phyloP scores from a whole-genome alignment of 2,888 invertebrate species.

The Nomada fucata region DNA sequence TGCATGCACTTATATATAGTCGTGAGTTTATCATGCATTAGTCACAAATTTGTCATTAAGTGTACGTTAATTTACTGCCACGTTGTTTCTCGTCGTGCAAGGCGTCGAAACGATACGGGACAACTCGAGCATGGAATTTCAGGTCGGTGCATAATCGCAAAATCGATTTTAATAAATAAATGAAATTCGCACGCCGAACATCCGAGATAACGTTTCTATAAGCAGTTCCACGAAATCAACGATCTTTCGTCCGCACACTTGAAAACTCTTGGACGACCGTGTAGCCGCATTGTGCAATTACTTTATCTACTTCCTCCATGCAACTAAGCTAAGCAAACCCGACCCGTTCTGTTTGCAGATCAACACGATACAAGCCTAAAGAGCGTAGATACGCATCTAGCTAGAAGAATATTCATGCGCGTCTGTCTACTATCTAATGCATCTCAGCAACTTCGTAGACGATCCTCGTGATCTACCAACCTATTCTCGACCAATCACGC shows the following conservation, averaged over 20 bases:
- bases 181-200: too few species aligned
- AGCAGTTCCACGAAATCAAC: background rate
- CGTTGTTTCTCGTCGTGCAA: too few species aligned
- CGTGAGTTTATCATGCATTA: too few species aligned
- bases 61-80: too few species aligned
- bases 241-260: background rate
- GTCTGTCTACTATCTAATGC: background rate
- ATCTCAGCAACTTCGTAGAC: conserved; percentile 10
- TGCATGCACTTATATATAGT: too few species aligned
- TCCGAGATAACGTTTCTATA: background rate
- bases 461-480: background rate
- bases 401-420: conserved; percentile 14
- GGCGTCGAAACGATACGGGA: too few species aligned
- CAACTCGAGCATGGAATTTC: too few species aligned
- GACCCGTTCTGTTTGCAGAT: background rate
- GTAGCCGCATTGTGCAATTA: background rate
- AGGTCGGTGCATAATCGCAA: too few species aligned
- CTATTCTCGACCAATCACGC: background rate
- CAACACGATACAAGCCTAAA: background rate
- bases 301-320: background rate
- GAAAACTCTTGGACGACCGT: background rate
- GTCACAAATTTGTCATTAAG: too few species aligned
- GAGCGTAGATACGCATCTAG: background rate
- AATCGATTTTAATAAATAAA: too few species aligned
- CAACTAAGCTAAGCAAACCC: background rate